phyloP scores from a whole-genome alignment of 2,888 invertebrate species.

The Tineola bisselliella region DNA sequence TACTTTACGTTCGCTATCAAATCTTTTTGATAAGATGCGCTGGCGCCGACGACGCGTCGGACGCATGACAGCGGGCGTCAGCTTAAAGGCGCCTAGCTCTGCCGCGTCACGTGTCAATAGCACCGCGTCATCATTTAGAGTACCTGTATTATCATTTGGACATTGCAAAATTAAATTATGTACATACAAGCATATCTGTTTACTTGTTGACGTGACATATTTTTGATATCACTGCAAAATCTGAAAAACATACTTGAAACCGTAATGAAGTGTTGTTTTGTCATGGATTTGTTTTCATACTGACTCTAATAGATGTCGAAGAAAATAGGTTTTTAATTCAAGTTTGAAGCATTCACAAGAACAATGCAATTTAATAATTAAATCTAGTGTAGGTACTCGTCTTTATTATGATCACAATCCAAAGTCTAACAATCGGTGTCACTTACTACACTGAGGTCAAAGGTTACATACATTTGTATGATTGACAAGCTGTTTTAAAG shows the following conservation, averaged over 20 bases:
- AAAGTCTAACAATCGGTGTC: no score
- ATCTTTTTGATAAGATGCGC: slow-evolving; percentile 6
- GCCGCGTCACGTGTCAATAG: not conserved
- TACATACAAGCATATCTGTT: not conserved
- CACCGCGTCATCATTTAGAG: not conserved
- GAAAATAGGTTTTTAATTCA: not conserved
- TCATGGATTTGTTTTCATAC: not conserved
- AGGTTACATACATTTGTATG: no score
- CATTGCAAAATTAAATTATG: not conserved
- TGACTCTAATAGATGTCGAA: not conserved
- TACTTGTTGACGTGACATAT: not conserved
- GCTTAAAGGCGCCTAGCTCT: not conserved
- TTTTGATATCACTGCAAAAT: slow-evolving; percentile 1
- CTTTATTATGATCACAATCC: no score
- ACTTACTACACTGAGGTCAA: no score
- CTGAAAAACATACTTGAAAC: slow-evolving; percentile 3
- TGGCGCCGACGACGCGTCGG: not conserved
- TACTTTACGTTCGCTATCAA: not conserved
- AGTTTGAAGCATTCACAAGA: no score
- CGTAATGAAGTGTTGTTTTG: not conserved
- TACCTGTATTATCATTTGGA: not conserved
- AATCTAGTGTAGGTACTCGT: no score
- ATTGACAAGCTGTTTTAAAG: no score
- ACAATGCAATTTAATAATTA: no score
- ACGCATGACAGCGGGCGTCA: not conserved